Evolutionary conservation across 2,888 invertebrate genomes (phyloP).

Genomic region (Micoletzkya japonica): DNA sequence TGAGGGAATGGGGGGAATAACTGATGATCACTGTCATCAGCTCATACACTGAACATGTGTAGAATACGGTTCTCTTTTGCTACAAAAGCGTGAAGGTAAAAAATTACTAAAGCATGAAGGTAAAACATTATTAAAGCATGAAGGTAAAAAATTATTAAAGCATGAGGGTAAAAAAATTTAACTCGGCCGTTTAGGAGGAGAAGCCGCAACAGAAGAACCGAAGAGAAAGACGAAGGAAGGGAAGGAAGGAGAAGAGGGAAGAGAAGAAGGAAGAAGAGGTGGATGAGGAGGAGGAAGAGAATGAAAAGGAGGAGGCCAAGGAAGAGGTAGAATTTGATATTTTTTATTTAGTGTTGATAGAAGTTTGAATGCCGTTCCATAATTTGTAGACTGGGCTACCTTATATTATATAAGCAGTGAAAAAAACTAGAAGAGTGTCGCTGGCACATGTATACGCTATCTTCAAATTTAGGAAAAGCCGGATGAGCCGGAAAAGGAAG

Average conservation of each 20-base stretch:
- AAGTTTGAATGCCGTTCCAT: too few species aligned
- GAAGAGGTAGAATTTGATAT: neutral
- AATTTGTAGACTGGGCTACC: too few species aligned
- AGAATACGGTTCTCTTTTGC: too few species aligned
- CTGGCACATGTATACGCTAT: too few species aligned
- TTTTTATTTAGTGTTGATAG: too few species aligned
- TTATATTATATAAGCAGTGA: too few species aligned
- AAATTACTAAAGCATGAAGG: neutral
- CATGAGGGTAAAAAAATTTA: neutral
- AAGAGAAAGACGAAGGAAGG: neutral
- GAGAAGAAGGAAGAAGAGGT: constrained; percentile 20
- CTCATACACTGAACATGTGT: too few species aligned
- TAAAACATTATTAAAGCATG: too few species aligned
- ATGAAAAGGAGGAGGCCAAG: constrained; percentile 18
- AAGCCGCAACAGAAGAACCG: constrained; percentile 2
- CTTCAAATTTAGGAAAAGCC: neutral
- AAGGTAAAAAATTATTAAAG: neutral
- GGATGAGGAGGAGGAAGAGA: constrained; percentile 12
- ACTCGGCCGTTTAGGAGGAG: constrained; percentile 1
- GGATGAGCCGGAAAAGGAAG: neutral
- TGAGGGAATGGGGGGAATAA: neutral
- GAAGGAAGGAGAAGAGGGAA: neutral
- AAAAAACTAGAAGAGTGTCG: too few species aligned
- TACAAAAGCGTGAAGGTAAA: too few species aligned
- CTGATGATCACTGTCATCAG: too few species aligned